Percentiles rank a stretch among this genome's conserved stretches.
Evolutionary conservation across 2,113 vertebrate genomes (phyloP).

Genomic region (Phodopus roborovskii): DNA sequence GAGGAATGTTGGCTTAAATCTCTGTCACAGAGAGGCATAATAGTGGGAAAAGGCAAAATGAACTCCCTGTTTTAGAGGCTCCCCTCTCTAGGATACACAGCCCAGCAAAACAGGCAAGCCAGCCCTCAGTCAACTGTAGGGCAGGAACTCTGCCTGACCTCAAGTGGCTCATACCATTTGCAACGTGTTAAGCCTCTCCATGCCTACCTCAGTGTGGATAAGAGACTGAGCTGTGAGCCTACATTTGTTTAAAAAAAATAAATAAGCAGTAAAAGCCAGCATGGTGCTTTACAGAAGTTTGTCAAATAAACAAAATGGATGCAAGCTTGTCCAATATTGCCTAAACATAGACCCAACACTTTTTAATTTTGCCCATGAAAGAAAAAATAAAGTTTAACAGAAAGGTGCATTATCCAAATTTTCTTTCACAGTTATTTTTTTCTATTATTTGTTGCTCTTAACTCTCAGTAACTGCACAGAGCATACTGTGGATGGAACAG

Average conservation of each 20-base stretch:
- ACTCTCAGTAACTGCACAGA: too few species aligned
- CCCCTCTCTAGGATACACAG: too few species aligned
- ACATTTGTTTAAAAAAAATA: not conserved
- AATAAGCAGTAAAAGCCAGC: not conserved
- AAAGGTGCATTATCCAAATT: not conserved
- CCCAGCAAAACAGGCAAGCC: accelerated
- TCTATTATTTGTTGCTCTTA: not conserved
- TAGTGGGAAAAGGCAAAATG: not conserved
- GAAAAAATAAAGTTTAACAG: not conserved
- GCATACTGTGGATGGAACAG: not conserved
- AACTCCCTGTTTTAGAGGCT: too few species aligned
- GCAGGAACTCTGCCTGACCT: accelerated
- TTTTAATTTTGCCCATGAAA: not conserved
- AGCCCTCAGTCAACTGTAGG: accelerated
- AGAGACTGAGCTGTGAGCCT: not conserved
- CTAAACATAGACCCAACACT: conserved; percentile 23
- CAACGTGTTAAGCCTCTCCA: not conserved
- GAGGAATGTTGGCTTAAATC: not conserved
- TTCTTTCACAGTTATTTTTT: not conserved
- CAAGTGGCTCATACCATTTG: not conserved
- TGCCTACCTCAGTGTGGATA: not conserved
- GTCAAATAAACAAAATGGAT: conserved; percentile 5
- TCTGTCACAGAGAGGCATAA: not conserved
- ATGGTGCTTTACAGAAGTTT: not conserved
- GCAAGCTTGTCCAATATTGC: not conserved